A percentile compares a stretch with the other conserved stretches of the same genome.
Conservation (phyloP, 2,113 vertebrate genomes). For the Empidonax traillii region DNA sequence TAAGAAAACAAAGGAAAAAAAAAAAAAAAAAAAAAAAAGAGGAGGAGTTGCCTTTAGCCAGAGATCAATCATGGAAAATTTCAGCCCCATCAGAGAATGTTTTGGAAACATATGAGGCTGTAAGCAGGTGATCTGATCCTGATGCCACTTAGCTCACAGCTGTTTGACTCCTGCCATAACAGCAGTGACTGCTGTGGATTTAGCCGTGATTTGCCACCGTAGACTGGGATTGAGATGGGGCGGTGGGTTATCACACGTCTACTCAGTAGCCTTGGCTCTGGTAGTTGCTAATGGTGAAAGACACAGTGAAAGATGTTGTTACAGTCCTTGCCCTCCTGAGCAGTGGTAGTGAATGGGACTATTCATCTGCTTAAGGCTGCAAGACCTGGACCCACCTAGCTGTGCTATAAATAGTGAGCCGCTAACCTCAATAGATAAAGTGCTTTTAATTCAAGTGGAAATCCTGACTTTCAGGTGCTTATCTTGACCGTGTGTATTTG, state of each 20-base stretch:
- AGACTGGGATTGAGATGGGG: not conserved
- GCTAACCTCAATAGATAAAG: not conserved
- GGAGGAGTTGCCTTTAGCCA: not conserved
- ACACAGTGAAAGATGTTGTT: not conserved
- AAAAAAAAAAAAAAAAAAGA: not conserved
- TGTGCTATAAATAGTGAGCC: not conserved
- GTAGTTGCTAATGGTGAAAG: not conserved
- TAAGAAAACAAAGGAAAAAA: not conserved
- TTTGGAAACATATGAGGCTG: conserved; percentile 30
- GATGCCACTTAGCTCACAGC: conserved; percentile 15
- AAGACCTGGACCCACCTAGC: not conserved
- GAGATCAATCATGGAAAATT: conserved; percentile 20
- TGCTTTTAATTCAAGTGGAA: not conserved
- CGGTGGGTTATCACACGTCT: not conserved
- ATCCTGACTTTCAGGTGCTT: not conserved
- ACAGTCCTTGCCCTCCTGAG: not conserved
- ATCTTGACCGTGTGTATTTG: not conserved
- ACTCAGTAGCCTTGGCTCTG: not conserved
- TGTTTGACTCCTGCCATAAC: not conserved
- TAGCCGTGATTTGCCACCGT: not conserved
- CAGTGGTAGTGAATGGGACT: not conserved
- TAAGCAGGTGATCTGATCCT: conserved; percentile 33
- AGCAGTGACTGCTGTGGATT: not conserved
- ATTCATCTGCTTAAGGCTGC: not conserved
- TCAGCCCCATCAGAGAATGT: not conserved